Base-by-base conservation (phyloP, 2,113 vertebrate species). In the Mesitornis unicolor region DNA sequence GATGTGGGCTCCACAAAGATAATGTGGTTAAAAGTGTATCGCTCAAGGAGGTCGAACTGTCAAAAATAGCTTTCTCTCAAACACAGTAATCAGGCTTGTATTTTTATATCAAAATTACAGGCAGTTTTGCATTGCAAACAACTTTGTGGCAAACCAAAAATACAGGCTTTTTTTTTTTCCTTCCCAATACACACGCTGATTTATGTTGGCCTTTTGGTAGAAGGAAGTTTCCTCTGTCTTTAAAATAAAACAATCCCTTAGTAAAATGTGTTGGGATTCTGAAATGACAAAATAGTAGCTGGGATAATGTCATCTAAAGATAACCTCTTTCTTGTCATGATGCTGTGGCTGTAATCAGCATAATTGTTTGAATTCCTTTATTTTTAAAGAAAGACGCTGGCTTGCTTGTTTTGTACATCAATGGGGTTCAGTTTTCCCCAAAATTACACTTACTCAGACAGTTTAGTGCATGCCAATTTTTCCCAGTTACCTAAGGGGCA, bases 11-110 rank as follows among this genome's bases (percentile, higher is more conserved):
- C 28, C 61, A 75, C 28, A 48, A 54, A 91, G 51, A 64, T 31
- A 75, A 63, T 29, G 24, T 71, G 84, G 84, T 95, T 67, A 43
- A 84, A 97, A 85, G 28, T 47, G 35, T 35, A 51, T 74, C 33
- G 51, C 35, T 81, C 68, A 74, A 61, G 45, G 61, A 80, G 79
- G 85, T 54, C 63, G 92, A 63, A 78, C 2, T 56, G 56, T 64
- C 88, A 81, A 67, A 94, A 96, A 95, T 86, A 96, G n/a, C 56
- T 85, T 93, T 85, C 33, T 43, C 69, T 81, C 85, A 92, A 93
- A 80, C 61, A 65, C 71, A 93, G 70, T 24, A 83, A 78, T 86
- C 57, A 70, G 68, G 33, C 68, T 81, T 88, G 88, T 64, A 91
- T 86, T 93, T 83, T 28, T 69, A 64, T 38, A 71, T 48, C 84